Conservation (phyloP, 2,888 invertebrate genomes). For the Atethmia centrago region DNA sequence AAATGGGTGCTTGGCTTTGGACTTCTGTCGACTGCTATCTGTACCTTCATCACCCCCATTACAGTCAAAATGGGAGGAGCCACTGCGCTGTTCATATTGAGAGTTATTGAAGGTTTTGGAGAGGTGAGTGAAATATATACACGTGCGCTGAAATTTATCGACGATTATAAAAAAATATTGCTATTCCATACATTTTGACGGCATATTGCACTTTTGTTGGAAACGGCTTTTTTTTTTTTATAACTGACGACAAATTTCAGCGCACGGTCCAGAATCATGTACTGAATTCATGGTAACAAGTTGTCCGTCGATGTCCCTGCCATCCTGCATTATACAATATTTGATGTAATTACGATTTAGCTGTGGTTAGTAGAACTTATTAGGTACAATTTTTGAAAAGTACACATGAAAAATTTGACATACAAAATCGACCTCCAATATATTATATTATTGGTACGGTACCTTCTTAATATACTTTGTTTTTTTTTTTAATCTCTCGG, state of each 20-base stretch:
- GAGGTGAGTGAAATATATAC: slow-evolving; percentile 89
- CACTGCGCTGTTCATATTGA: slow-evolving; percentile 88
- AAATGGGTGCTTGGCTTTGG: slow-evolving; percentile 96
- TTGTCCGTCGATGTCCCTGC: no score
- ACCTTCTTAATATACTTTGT: neutral
- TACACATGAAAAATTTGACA: neutral
- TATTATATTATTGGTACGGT: neutral
- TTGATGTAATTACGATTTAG: neutral
- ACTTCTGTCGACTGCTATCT: slow-evolving; percentile 94
- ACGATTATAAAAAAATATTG: no score
- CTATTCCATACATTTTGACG: no score
- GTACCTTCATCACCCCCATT: slow-evolving; percentile 95
- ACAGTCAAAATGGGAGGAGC: slow-evolving; percentile 91
- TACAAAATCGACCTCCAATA: neutral
- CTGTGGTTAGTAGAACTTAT: neutral
- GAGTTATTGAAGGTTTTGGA: slow-evolving; percentile 91
- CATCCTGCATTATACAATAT: neutral
- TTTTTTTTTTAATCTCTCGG: no score
- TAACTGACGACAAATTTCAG: no score
- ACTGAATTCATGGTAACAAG: no score
- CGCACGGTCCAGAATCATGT: no score
- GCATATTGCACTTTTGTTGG: no score
- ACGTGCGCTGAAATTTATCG: neutral
- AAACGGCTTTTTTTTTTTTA: no score
- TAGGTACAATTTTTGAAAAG: neutral